Evolutionary conservation across 2,888 invertebrate species (phyloP).

Genomic region (Sinotaia quadrata): DNA sequence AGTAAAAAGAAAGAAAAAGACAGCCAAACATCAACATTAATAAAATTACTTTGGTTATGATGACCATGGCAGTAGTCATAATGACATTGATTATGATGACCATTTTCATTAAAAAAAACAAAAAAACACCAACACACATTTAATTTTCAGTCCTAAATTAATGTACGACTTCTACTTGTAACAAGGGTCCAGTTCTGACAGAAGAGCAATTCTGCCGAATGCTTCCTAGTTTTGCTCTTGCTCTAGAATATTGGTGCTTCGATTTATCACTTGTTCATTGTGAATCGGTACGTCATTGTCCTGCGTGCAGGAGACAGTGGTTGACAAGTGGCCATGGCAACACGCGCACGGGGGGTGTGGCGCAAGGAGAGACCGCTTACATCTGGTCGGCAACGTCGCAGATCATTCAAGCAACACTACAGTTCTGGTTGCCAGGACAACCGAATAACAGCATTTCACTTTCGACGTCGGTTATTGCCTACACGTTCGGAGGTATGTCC

Average conservation of each 20-base stretch:
- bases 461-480: constrained; percentile 3
- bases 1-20: too few relatives aligned
- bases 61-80: too few relatives aligned
- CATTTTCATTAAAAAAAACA: too few relatives aligned
- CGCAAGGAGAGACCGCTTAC: constrained; percentile 1
- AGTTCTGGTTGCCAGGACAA: constrained; percentile 20
- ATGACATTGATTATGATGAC: too few relatives aligned
- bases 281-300: not conserved
- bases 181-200: too few relatives aligned
- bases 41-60: too few relatives aligned
- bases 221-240: not conserved
- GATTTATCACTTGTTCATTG: not conserved
- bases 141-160: too few relatives aligned
- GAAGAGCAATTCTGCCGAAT: too few relatives aligned
- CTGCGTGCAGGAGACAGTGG: constrained; percentile 10
- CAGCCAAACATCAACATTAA: too few relatives aligned
- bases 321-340: constrained; percentile 20
- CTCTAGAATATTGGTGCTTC: not conserved
- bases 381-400: constrained; percentile 17
- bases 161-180: too few relatives aligned
- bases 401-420: not conserved
- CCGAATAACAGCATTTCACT: not conserved
- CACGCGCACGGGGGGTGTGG: not conserved
- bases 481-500: constrained; percentile 11
- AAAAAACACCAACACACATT: too few relatives aligned